Evolutionary conservation across 2,888 invertebrate species (phyloP), one percentile per base, ranked within the genome.

Genomic region (Pecten maximus): DNA sequence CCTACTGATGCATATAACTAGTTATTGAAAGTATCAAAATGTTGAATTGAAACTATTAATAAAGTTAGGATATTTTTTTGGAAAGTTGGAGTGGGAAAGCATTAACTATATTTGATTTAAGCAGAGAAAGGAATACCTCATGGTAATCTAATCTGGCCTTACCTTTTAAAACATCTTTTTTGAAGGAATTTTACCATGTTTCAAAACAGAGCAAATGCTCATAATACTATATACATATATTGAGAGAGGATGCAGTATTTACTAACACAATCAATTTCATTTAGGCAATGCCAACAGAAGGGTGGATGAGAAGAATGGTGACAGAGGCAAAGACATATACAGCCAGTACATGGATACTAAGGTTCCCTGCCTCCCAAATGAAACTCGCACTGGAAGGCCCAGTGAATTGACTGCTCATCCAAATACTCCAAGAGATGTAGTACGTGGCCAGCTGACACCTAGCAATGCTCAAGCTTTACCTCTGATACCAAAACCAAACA

Each of bases 201-300:
- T 44, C 44, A 44, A 44, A 44, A 44, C 44, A 8, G 44, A 8
- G 12, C 44, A 4, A 54, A 54, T 19, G 19, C 23, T 8, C n/a
- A 15, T n/a, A 19, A 54, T 4, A 48, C 19, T 48, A 48, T 48
- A 48, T 16, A 15, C 48, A 12, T 48, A 48, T 12, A 48, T 48
- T 19, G 12, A 19, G 48, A 48, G 19, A 4, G 10, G 48, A 16
- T 1, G 12, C 2, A 8, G 19, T 16, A 4, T 10, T 48, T 48
- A 48, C 12, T 12, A 48, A 16, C 1, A 19, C 48, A 10, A 16
- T 48, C n/a, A n/a, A n/a, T 74, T 35, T 35, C 10, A 28, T 74
- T 74, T 23, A 74, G 74, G 74, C 74, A 74, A 74, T 74, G 74
- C 74, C 74, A 74, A 74, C 4, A 74, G 74, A 10, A n/a, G 60